These are phyloP conservation scores for Perognathus longimembris DNA, from an alignment of 2,113 vertebrate genomes.

Conservation along the genomic window DNA sequence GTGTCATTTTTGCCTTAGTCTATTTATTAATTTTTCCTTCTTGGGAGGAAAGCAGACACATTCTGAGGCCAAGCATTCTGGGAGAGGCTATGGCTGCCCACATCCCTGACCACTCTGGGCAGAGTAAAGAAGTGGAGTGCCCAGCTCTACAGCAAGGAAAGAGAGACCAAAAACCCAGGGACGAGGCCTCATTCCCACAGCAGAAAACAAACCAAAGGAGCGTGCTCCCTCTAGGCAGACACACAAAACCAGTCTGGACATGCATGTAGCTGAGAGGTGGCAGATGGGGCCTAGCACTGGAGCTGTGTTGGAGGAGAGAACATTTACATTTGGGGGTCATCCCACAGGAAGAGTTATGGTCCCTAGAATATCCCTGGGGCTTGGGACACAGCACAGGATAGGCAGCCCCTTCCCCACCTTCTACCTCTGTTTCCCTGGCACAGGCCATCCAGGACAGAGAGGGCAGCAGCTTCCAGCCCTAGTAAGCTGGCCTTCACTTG, in stretches of 20 bases:
- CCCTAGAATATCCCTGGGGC: neutral
- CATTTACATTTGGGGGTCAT: accelerated
- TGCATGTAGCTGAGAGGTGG: neutral
- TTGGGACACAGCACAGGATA: neutral
- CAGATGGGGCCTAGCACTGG: accelerated
- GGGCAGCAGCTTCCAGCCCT: neutral
- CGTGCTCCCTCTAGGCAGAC: neutral
- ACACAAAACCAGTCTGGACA: neutral
- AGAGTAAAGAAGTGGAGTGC: neutral
- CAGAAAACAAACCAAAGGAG: neutral
- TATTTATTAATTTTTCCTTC: neutral
- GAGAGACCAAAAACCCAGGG: neutral
- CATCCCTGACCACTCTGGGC: neutral
- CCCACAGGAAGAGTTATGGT: neutral
- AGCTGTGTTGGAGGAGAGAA: neutral
- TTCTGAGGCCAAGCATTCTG: neutral
- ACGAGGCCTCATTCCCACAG: neutral
- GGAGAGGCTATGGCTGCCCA: neutral
- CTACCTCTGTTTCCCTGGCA: no score
- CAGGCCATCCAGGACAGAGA: neutral
- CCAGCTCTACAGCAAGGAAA: neutral
- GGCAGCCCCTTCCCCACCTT: no score
- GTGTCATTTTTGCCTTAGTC: no score
- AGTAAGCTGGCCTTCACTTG: neutral
- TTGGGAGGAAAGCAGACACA: neutral